phyloP scores from a whole-genome alignment of 2,888 invertebrate genomes.

The Oscheius onirici region DNA sequence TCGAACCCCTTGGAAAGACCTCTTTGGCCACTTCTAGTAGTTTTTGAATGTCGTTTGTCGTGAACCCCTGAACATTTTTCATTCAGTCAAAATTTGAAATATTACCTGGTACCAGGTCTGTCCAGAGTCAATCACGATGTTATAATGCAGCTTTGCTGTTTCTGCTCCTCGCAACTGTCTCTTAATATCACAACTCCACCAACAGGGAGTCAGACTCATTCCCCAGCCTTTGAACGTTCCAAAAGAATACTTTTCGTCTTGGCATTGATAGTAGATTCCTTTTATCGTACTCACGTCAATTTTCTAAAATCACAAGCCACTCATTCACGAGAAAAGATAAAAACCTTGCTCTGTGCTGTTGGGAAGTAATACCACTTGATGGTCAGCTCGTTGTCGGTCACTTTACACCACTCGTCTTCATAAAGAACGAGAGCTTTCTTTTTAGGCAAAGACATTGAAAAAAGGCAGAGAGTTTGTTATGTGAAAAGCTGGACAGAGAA shows the following conservation, averaged over 20 bases:
- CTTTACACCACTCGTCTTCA: conserved; percentile 18
- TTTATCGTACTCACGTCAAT: conserved; percentile 14
- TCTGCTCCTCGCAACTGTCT: conserved; percentile 10
- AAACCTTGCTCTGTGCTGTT: background rate
- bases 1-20: background rate
- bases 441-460: background rate
- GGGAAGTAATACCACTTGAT: conserved; percentile 2
- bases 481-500: background rate
- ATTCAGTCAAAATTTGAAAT: background rate
- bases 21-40: background rate
- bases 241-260: conserved; percentile 1
- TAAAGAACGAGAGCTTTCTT: conserved; percentile 8
- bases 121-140: conserved; percentile 15
- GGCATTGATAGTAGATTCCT: conserved; percentile 32
- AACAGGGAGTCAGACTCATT: conserved; percentile 35
- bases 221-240: conserved; percentile 34
- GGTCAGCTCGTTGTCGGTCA: background rate
- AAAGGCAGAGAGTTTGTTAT: no score
- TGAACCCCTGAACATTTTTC: conserved; percentile 3
- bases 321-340: no score
- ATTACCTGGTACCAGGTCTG: background rate
- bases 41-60: background rate
- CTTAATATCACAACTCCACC: conserved; percentile 40
- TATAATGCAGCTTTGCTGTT: background rate
- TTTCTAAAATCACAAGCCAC: background rate